Percentiles rank a stretch among this genome's conserved stretches.
Conservation (phyloP, 2,113 vertebrate species). For the Rhipidura dahli region DNA sequence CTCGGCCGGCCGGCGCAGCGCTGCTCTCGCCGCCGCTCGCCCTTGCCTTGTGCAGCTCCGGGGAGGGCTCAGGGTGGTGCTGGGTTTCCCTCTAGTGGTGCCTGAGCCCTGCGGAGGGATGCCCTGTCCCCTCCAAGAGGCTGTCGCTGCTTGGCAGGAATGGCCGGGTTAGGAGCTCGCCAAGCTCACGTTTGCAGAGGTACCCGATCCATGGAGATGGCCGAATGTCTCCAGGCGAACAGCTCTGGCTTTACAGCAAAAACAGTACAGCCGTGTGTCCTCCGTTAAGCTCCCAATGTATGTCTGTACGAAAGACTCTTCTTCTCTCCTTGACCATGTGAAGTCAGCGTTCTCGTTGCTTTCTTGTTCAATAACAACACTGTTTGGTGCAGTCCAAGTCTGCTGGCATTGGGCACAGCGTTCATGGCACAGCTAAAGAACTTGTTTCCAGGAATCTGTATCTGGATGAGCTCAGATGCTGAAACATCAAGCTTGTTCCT, state of each 20-base stretch:
- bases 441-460: not conserved
- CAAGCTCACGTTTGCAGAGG: not conserved
- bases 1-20: not conserved
- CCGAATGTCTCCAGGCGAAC: rapidly evolving
- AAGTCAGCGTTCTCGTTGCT: rapidly evolving
- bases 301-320: not conserved
- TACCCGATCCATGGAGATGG: rapidly evolving
- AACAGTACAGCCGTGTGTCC: rapidly evolving
- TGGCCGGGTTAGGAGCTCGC: not conserved
- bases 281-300: rapidly evolving
- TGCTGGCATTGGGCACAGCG: not conserved
- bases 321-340: no score
- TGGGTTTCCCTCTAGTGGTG: constrained; percentile 40
- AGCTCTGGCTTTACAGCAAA: not conserved
- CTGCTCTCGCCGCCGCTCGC: not conserved
- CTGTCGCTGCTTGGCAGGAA: not conserved
- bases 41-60: not conserved
- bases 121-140: not conserved
- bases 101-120: not conserved
- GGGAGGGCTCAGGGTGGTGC: not conserved
- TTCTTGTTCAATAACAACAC: rapidly evolving
- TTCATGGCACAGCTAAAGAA: not conserved
- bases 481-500: not conserved
- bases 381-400: no score
- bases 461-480: not conserved